Percentiles rank a stretch among this genome's conserved stretches.
Conservation (phyloP, 2,113 vertebrate genomes). For the Psilopsiagon aymara region DNA sequence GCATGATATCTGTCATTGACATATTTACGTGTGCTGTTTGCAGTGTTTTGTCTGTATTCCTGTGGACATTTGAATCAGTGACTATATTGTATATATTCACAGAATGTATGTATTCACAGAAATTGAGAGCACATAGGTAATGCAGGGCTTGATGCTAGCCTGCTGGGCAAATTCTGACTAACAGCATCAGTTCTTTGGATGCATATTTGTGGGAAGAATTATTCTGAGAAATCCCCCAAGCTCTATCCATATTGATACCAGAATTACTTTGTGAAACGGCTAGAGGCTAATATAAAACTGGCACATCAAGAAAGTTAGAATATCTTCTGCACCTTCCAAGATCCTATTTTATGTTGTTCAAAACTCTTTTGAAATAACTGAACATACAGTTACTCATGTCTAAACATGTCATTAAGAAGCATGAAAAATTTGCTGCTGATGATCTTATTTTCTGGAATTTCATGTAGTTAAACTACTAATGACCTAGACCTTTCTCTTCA, state of each 20-base stretch:
- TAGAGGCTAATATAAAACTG: background rate
- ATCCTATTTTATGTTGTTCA: background rate
- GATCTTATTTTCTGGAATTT: background rate
- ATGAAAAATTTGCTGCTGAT: background rate
- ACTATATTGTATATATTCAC: background rate
- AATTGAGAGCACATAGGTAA: background rate
- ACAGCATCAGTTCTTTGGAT: background rate
- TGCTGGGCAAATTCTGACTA: background rate
- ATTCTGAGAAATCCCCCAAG: background rate
- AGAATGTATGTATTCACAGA: background rate
- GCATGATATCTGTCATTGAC: background rate
- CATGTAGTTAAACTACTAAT: background rate
- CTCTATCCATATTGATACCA: background rate
- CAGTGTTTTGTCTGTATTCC: background rate
- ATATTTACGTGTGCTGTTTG: background rate
- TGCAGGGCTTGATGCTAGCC: background rate
- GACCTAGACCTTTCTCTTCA: background rate
- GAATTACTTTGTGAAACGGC: background rate
- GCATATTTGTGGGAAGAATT: background rate
- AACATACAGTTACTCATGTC: background rate
- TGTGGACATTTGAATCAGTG: background rate
- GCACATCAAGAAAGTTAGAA: background rate
- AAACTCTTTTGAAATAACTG: background rate
- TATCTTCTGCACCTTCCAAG: background rate
- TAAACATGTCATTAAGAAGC: background rate